Evolutionary conservation across 2,888 invertebrate genomes (phyloP), one percentile per base, ranked within the genome.

Genomic region (Adineta ricciae): DNA sequence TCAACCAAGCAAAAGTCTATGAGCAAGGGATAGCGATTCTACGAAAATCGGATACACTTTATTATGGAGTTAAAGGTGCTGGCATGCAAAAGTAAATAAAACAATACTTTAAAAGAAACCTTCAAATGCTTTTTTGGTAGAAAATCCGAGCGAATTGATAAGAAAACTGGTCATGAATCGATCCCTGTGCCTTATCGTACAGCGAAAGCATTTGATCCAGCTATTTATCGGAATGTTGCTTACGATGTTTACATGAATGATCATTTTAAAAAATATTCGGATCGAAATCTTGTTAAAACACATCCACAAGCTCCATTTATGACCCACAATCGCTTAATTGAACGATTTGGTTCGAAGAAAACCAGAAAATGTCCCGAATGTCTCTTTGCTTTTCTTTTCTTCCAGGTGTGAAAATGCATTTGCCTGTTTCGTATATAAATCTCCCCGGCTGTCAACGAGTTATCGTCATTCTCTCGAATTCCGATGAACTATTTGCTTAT

Each of bases 131-230:
- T n/a, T 56, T 21, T n/a, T 56, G 8, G 5, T 56, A 78, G 38
- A 78, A 38, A 78, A 21, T 78, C 73, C 24, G n/a, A 41, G 21
- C 73, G 73, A 78, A 24, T 24, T 24, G 36, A 41, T 38, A 78
- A 41, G 41, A 41, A 64, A 64, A 24, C 19, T 9, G 41, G 24
- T 24, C 73, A 36, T 24, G 73, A 36, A 78, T 41, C 38, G 41
- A 85, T 85, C 46, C 85, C 85, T 27, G 83, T 85, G 36, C 85
- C 85, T n/a, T 85, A 85, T 49, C 83, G 83, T 36, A 83, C 83
- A 41, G 85, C 85, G 8, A 85, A 85, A 82, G 83, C 85, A 46
- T 84, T 85, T 52, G 85, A 85, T 16, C 85, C 85, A 21, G 52
- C 73, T 32, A 85, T 85, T 46, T 85, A 84, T 52, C 54, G 85